Base-by-base conservation (phyloP, 2,888 invertebrate species). In the Palloptera scutellata region DNA sequence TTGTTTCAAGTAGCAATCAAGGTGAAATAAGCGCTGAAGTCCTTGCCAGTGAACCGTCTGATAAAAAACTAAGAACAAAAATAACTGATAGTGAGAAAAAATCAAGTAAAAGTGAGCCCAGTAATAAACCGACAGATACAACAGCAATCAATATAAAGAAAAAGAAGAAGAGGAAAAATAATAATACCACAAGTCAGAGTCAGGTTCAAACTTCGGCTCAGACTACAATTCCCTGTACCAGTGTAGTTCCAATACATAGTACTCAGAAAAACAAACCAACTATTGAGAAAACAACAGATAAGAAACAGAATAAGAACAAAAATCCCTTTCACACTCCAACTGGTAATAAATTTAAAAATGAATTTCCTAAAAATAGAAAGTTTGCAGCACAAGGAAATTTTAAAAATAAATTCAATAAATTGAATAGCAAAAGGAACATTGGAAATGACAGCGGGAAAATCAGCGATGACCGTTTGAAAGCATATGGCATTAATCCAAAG, bases 401-500 rank as follows among this genome's bases (percentile, higher is more conserved):
- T 8, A 54, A 62, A 54, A 62, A 54, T n/a, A 64, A 64, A 41
- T 64, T 57, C n/a, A 45, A 65, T 42, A 66, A 75, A 61, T 73
- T 65, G 53, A 64, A 70, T 64, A 20, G 13, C 4, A 64, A 57
- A 10, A 57, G 52, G 13, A 68, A 66, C 6, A 5, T 4, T 1
- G 58, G 71, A 19, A 71, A 67, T 30, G 60, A n/a, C 8, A 13
- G 66, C 6, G 19, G 48, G 13, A 64, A 57, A 13, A 78, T 81
- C 40, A 90, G 93, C 1, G 93, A 95, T 83, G 92, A 93, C 73
- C 88, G 98, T 73, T 87, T 98, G 10, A 89, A 91, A 79, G 96
- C 96, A 0, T 98, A 94, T 82, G 97, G 97, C 64, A 89, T 97
- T 51, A 96, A 96, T 86, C 96, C 96, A 0, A 94, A 92, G 78